Evolutionary conservation across 2,113 vertebrate species (phyloP), one percentile per base, ranked within the genome.

Genomic region (Istiophorus platypterus): DNA sequence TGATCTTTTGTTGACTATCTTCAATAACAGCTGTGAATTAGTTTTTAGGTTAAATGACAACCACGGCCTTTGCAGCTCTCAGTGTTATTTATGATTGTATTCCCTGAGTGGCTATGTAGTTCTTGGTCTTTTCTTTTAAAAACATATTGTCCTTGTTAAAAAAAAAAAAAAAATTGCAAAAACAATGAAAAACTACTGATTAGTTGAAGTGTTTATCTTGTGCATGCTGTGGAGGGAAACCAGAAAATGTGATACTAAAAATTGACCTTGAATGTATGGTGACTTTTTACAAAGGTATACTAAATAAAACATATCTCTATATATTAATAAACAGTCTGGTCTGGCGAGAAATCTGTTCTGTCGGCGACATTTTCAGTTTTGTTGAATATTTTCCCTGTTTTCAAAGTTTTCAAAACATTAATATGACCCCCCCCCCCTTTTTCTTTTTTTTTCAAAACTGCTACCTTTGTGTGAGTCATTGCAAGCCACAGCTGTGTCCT

Each of bases 231-330:
- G 92, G 94, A 93, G 93, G 91, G 92, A 92, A 90, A 92, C 87
- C 88, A 91, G 85, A 92, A 93, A 91, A 92, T 94, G 95, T 94
- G 92, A 93, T 93, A 82, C 85, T 92, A 75, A 92, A 91, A 89
- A 92, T 93, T 93, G 93, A 94, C 94, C 86, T 92, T 95, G 94
- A 95, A 95, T 95, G 94, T 96, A 95, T 95, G 94, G 95, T 96
- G 95, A 95, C 93, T 96, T 96, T 96, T 95, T 95, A 95, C 95
- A 93, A 93, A 94, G 90, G 90, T 92, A 94, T 92, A 92, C 90
- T 92, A 90, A 94, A 94, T 93, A 94, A 94, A 94, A 94, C 85
- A 93, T 91, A 95, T 93, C 92, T 95, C 91, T 95, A 94, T 95
- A 95, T 95, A 95, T 95, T 95, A 95, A 95, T 95, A 95, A 95